phyloP scores from a whole-genome alignment of 1,140 invertebrate genomes.

The Scaptomyza graminum region DNA sequence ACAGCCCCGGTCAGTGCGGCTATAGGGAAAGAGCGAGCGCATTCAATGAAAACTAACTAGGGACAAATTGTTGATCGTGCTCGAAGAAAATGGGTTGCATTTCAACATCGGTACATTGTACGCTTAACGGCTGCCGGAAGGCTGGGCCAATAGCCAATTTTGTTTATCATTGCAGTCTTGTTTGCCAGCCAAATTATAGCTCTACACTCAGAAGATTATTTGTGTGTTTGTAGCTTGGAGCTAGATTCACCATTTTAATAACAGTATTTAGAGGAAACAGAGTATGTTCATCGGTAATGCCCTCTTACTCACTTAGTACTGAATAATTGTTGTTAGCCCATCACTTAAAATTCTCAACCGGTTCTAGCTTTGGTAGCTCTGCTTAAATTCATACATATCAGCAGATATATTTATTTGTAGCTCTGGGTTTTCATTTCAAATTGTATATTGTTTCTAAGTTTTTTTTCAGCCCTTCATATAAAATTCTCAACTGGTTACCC shows the following conservation, averaged over 20 bases:
- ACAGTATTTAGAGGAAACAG: not conserved
- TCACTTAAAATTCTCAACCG: too few relatives aligned
- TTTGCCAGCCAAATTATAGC: conserved; percentile 34
- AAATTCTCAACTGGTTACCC: too few relatives aligned
- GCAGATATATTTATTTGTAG: too few relatives aligned
- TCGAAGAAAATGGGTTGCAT: not conserved
- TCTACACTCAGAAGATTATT: conserved; percentile 22
- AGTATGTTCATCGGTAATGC: too few relatives aligned
- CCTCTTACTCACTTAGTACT: too few relatives aligned
- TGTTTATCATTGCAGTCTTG: conserved; percentile 9
- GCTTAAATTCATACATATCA: too few relatives aligned
- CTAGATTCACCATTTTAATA: conserved; percentile 16
- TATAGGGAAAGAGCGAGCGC: conserved; percentile 11
- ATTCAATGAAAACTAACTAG: conserved; percentile 43
- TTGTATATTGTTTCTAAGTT: too few relatives aligned
- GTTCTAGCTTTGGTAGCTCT: too few relatives aligned
- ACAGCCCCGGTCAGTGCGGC: conserved; percentile 31
- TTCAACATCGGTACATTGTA: conserved; percentile 17
- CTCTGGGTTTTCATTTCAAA: too few relatives aligned
- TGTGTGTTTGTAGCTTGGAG: conserved; percentile 12
- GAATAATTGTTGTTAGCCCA: too few relatives aligned
- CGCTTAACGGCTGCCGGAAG: conserved; percentile 28
- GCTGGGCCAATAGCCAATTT: not conserved
- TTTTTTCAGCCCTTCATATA: too few relatives aligned
- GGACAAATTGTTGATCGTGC: conserved; percentile 47